Evolutionary conservation across 2,113 vertebrate genomes (phyloP).

Genomic region (Elephantulus edwardii): DNA sequence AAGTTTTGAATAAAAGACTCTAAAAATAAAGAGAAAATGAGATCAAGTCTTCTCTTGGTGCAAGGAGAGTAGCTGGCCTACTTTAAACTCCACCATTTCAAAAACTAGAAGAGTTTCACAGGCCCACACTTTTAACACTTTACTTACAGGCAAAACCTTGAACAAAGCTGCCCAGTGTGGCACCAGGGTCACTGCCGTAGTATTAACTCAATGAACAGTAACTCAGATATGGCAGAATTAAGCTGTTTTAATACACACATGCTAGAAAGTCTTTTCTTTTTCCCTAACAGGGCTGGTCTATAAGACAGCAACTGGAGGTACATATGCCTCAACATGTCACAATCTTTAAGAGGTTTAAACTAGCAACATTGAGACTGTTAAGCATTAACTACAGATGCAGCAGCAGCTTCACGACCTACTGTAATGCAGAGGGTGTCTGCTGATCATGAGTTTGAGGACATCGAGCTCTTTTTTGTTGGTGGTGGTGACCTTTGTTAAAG

Average conservation of each 20-base stretch:
- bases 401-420: not conserved
- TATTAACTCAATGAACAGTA: not conserved
- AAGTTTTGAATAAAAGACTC: conserved; percentile 96
- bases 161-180: not conserved
- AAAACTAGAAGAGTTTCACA: not conserved
- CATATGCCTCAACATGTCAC: not conserved
- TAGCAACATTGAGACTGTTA: not conserved
- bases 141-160: not conserved
- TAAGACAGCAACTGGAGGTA: not conserved
- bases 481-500: conserved; percentile 27
- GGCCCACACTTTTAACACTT: conserved; percentile 35
- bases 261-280: not conserved
- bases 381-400: not conserved
- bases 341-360: not conserved
- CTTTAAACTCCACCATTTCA: conserved; percentile 49
- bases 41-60: conserved; percentile 53
- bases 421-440: too few species aligned
- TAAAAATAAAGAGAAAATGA: conserved; percentile 79
- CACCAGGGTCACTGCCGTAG: not conserved
- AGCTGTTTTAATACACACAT: not conserved
- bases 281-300: not conserved
- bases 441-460: not conserved
- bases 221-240: not conserved
- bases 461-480: not conserved
- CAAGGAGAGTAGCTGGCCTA: conserved; percentile 2